These are phyloP conservation scores for Atherinomorus stipes DNA, from an alignment of 2,113 vertebrate species.

Conservation along the genomic window DNA sequence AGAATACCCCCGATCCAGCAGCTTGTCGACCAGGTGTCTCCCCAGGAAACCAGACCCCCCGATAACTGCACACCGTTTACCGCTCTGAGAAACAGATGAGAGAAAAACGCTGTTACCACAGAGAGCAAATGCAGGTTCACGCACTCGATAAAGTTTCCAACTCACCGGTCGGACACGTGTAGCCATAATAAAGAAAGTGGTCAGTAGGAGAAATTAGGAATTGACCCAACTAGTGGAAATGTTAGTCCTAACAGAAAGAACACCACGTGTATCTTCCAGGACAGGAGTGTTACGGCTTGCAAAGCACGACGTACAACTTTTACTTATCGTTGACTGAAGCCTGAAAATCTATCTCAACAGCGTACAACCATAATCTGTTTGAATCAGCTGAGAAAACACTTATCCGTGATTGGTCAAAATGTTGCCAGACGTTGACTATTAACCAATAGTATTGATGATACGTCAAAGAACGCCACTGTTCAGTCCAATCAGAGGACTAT, in stretches of 20 bases:
- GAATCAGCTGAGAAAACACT: constrained; percentile 70
- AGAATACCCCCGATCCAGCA: constrained; percentile 87
- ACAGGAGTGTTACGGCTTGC: no score
- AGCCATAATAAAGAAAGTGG: constrained; percentile 64
- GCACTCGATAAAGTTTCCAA: background rate
- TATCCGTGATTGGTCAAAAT: constrained; percentile 66
- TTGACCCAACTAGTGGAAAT: background rate
- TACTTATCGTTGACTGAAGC: background rate
- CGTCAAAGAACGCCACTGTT: constrained; percentile 78
- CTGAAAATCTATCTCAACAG: no score
- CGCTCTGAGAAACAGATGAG: constrained; percentile 75
- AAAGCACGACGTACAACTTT: fast-evolving
- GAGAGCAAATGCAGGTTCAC: background rate
- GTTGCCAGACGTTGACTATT: background rate
- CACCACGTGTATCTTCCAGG: no score
- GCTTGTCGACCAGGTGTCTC: constrained; percentile 91
- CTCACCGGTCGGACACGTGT: constrained; percentile 84
- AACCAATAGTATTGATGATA: constrained; percentile 63
- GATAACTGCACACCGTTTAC: constrained; percentile 89
- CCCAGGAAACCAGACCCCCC: constrained; percentile 95
- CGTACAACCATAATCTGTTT: background rate
- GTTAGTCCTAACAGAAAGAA: background rate
- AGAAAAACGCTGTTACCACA: no score
- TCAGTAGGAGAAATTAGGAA: background rate
- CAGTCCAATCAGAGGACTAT: constrained; percentile 59